Evolutionary conservation across 37 sponge, comb jelly and placozoan genomes (phyloP).

Genomic region (Geodia barretti): DNA sequence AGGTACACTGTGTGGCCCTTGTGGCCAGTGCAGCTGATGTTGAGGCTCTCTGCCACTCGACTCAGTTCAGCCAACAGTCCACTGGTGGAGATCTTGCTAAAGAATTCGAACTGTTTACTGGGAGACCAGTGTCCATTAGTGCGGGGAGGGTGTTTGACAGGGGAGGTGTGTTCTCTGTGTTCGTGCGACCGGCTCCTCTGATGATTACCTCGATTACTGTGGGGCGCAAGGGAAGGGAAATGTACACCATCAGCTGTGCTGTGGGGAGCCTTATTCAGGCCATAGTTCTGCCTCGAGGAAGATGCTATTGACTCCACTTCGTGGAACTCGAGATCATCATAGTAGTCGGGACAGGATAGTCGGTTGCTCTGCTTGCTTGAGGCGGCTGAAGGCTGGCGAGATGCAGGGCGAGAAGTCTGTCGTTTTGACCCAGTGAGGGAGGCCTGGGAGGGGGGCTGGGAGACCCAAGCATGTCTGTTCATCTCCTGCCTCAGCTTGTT

Average conservation of each 20-base stretch:
- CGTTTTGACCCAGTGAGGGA: slow-evolving; percentile 14
- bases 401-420: slow-evolving; percentile 3
- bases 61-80: slow-evolving; percentile 47
- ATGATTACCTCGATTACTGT: background rate
- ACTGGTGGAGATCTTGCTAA: slow-evolving; percentile 19
- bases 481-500: slow-evolving; percentile 19
- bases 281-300: background rate
- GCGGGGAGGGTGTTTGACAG: background rate
- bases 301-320: background rate
- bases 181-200: background rate
- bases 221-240: slow-evolving; percentile 5
- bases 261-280: background rate
- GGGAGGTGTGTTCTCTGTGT: background rate
- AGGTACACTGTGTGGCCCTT: background rate
- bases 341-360: background rate
- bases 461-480: background rate
- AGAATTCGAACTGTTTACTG: background rate
- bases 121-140: slow-evolving; percentile 6
- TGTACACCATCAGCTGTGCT: background rate
- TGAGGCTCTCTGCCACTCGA: slow-evolving; percentile 31
- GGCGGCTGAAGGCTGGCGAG: slow-evolving; percentile 6
- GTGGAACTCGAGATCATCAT: slow-evolving; percentile 23
- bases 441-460: background rate
- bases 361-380: background rate
- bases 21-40: slow-evolving; percentile 19